Evolutionary conservation across 2,113 vertebrate genomes (phyloP).

Genomic region (Cochlearius cochlearius): DNA sequence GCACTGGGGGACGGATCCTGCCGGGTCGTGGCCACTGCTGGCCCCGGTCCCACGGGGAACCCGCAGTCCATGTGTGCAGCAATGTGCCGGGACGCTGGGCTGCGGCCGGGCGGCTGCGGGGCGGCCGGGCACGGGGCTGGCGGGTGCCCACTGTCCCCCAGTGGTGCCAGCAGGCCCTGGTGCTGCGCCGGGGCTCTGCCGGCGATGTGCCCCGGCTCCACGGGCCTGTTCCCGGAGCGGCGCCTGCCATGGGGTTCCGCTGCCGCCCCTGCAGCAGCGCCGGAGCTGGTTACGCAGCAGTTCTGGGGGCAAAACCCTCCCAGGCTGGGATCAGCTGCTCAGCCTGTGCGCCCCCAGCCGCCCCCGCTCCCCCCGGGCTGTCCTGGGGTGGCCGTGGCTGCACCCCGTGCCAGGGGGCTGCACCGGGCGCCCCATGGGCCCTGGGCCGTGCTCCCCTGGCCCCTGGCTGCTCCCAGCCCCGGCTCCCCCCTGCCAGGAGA

Average conservation of each 20-base stretch:
- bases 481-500: neutral
- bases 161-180: neutral
- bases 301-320: neutral
- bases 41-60: neutral
- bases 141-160: neutral
- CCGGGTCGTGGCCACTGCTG: neutral
- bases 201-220: neutral
- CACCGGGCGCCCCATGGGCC: neutral
- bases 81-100: neutral
- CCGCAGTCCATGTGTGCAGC: neutral
- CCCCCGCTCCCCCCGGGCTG: neutral
- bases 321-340: neutral
- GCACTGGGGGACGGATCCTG: neutral
- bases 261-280: neutral
- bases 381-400: neutral
- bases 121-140: neutral
- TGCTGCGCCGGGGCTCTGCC: neutral
- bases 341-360: neutral
- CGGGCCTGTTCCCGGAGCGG: neutral
- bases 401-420: neutral
- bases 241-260: neutral
- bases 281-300: neutral
- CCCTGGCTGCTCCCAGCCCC: neutral
- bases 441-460: neutral
- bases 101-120: neutral